Evolutionary conservation across 2,888 invertebrate species (phyloP).

Genomic region (Bedellia somnulentella): DNA sequence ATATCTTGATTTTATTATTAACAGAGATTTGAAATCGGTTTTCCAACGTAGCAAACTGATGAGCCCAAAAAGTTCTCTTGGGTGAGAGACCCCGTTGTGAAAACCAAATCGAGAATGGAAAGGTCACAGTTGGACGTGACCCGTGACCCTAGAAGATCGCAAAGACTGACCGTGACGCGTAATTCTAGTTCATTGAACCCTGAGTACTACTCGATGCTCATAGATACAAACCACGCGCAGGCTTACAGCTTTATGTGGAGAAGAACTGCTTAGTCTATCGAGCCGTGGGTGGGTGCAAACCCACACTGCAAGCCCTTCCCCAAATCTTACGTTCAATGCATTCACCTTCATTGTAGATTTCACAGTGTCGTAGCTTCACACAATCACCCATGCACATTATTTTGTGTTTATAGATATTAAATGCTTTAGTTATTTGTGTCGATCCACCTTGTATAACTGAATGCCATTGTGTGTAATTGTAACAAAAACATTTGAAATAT

Average conservation of each 20-base stretch:
- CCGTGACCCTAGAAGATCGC: constrained; percentile 51
- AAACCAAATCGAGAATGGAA: constrained; percentile 83
- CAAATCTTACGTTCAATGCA: constrained; percentile 22
- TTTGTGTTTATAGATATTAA: constrained; percentile 23
- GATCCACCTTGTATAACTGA: constrained; percentile 3
- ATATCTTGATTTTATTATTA: too few relatives aligned
- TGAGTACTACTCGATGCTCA: constrained; percentile 26
- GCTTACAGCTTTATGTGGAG: constrained; percentile 40
- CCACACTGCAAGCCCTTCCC: constrained; percentile 32
- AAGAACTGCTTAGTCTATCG: constrained; percentile 32
- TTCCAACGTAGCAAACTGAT: constrained; percentile 29
- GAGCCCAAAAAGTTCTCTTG: constrained; percentile 43
- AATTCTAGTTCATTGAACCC: constrained; percentile 28
- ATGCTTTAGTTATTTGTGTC: constrained; percentile 30
- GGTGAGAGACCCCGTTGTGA: constrained; percentile 70
- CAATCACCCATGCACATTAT: constrained; percentile 30
- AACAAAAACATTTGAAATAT: too few relatives aligned
- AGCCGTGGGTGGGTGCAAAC: constrained; percentile 59
- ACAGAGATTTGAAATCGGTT: constrained; percentile 15
- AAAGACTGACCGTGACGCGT: constrained; percentile 26
- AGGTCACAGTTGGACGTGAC: constrained; percentile 75
- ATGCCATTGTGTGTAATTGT: too few relatives aligned
- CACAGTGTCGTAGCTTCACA: constrained; percentile 32
- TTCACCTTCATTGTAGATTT: constrained; percentile 32
- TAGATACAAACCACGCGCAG: constrained; percentile 31